phyloP scores from a whole-genome alignment of 2,113 vertebrate genomes.

The Calonectris borealis region DNA sequence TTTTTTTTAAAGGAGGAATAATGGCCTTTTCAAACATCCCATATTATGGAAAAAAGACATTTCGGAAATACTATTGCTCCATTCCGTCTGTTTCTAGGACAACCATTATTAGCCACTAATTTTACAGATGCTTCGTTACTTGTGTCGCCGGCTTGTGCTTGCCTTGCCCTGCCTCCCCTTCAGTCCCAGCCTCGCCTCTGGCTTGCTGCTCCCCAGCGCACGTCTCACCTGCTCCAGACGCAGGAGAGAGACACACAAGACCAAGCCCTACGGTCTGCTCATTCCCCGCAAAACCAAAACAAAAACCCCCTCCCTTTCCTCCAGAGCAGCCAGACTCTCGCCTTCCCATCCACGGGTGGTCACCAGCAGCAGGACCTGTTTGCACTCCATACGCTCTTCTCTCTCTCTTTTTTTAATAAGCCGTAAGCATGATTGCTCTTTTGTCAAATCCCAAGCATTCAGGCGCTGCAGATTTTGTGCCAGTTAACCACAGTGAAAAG shows the following conservation, averaged over 20 bases:
- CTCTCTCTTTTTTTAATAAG: not conserved
- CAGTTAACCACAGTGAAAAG: not conserved
- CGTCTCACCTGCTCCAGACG: not conserved
- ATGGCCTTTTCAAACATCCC: slow-evolving; percentile 15
- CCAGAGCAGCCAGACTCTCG: fast-evolving
- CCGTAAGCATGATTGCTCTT: fast-evolving
- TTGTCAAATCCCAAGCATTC: not conserved
- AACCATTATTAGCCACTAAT: slow-evolving; percentile 3
- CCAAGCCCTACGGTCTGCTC: not conserved
- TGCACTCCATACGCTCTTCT: not conserved
- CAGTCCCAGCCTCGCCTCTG: slow-evolving; percentile 44
- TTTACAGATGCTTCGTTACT: slow-evolving; percentile 9
- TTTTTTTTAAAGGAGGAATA: not conserved
- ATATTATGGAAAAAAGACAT: not conserved
- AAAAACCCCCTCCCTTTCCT: not conserved
- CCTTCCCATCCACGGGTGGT: not conserved
- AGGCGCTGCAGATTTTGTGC: not conserved
- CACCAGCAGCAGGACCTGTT: not conserved
- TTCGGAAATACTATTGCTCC: slow-evolving; percentile 33
- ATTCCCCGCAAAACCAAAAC: not conserved
- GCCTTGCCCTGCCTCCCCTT: slow-evolving; percentile 24
- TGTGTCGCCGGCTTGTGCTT: not conserved
- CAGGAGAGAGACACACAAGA: not conserved
- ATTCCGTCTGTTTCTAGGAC: slow-evolving; percentile 20
- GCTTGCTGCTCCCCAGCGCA: not conserved